Evolutionary conservation across 2,888 invertebrate genomes (phyloP).

Genomic region (Phortica okadai): DNA sequence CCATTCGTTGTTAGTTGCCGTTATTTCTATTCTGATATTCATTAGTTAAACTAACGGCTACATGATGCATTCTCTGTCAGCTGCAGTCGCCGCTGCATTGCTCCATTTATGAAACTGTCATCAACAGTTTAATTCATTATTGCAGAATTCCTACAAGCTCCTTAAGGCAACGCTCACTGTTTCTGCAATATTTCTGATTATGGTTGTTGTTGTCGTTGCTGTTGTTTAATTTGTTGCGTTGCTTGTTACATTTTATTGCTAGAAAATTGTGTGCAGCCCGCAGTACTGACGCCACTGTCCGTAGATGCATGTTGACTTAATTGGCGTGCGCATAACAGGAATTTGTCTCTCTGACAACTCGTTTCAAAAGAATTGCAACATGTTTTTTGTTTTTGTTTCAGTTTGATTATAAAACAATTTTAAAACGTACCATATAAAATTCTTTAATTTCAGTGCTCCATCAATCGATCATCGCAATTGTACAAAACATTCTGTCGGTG

Average conservation of each 20-base stretch:
- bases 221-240: slow-evolving; percentile 18
- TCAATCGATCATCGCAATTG: slow-evolving; percentile 3
- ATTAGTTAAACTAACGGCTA: slow-evolving; percentile 8
- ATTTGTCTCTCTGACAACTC: neutral
- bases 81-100: neutral
- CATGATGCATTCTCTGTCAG: neutral
- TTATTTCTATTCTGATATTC: neutral
- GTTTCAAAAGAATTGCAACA: slow-evolving; percentile 1
- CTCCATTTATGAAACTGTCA: slow-evolving; percentile 30
- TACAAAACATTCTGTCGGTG: neutral
- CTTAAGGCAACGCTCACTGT: slow-evolving; percentile 22
- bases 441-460: neutral
- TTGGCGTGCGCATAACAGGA: slow-evolving; percentile 13
- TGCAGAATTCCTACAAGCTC: slow-evolving; percentile 14
- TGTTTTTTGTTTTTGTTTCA: neutral
- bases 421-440: neutral
- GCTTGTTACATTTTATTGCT: slow-evolving; percentile 30
- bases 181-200: neutral
- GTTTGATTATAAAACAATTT: neutral
- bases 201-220: neutral
- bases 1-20: slow-evolving; percentile 19
- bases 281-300: neutral
- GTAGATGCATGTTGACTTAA: slow-evolving; percentile 20
- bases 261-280: slow-evolving; percentile 21
- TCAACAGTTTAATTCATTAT: slow-evolving; percentile 28